These are phyloP conservation scores for Neosilurus mollespiculum DNA, from an alignment of 2,797 vertebrate species.

Conservation along the genomic window DNA sequence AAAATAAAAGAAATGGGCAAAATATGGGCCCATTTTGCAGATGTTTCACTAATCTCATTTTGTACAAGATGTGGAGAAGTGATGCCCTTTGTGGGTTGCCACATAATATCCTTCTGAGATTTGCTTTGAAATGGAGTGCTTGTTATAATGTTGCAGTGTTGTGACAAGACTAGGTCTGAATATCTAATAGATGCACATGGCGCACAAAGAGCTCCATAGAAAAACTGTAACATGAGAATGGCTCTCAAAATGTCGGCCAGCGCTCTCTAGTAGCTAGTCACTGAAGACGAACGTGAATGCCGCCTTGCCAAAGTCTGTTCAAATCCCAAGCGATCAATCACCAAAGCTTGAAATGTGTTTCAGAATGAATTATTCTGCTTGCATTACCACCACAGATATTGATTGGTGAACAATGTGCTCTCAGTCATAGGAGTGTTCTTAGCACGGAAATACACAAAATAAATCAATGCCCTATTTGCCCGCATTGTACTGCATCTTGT, in stretches of 20 bases:
- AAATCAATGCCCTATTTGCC: slow-evolving; percentile 55
- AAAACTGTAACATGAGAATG: slow-evolving; percentile 68
- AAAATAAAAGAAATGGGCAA: background rate
- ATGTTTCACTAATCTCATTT: slow-evolving; percentile 6
- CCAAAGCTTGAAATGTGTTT: slow-evolving; percentile 74
- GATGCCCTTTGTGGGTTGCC: slow-evolving; percentile 29
- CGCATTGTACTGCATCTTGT: slow-evolving; percentile 43
- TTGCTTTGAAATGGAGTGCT: slow-evolving; percentile 32
- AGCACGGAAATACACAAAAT: slow-evolving; percentile 54
- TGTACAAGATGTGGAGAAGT: slow-evolving; percentile 19
- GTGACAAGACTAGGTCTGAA: slow-evolving; percentile 64
- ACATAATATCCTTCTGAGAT: slow-evolving; percentile 35
- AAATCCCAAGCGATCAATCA: slow-evolving; percentile 74
- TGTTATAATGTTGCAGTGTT: slow-evolving; percentile 63
- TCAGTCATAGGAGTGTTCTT: slow-evolving; percentile 56
- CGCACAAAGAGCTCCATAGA: slow-evolving; percentile 69
- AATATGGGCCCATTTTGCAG: slow-evolving; percentile 2
- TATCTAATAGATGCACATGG: slow-evolving; percentile 69
- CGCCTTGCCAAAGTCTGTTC: slow-evolving; percentile 62
- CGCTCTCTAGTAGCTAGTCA: slow-evolving; percentile 50
- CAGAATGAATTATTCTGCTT: slow-evolving; percentile 80
- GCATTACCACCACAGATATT: slow-evolving; percentile 80
- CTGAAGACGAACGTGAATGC: slow-evolving; percentile 44
- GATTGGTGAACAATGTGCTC: slow-evolving; percentile 77
- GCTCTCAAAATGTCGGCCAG: slow-evolving; percentile 59